Evolutionary conservation across 2,113 vertebrate genomes (phyloP).

Genomic region (Lonchura striata): DNA sequence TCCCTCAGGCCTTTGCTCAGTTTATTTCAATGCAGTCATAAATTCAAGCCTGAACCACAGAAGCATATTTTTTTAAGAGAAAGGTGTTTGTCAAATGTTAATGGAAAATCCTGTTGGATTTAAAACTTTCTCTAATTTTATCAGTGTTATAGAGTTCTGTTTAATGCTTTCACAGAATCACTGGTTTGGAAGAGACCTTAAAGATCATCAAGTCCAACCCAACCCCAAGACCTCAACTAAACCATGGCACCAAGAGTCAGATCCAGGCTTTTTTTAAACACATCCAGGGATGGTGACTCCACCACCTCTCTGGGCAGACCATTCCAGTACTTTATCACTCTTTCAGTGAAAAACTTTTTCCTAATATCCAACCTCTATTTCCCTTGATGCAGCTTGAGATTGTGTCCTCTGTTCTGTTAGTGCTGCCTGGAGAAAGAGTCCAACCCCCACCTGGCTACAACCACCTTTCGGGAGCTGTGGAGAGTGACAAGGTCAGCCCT

Average conservation of each 20-base stretch:
- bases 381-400: accelerated
- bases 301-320: background rate
- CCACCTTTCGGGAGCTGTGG: too few relatives aligned
- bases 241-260: background rate
- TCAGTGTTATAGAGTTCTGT: background rate
- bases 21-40: background rate
- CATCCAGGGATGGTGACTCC: background rate
- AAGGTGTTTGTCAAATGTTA: background rate
- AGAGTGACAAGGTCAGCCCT: background rate
- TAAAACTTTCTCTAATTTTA: background rate
- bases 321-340: background rate
- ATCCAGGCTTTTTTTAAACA: background rate
- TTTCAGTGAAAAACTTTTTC: background rate
- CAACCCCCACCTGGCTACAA: accelerated
- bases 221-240: background rate
- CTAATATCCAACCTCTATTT: background rate
- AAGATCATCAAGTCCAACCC: background rate
- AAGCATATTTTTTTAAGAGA: background rate
- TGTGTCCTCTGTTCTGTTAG: background rate
- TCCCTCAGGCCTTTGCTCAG: background rate
- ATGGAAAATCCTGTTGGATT: background rate
- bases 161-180: background rate
- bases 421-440: too few relatives aligned
- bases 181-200: background rate
- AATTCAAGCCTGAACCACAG: background rate